Percentiles rank a stretch among this genome's conserved stretches.
These are phyloP conservation scores for Harpalus rubripes DNA, from an alignment of 2,888 invertebrate genomes.

Conservation along the genomic window DNA sequence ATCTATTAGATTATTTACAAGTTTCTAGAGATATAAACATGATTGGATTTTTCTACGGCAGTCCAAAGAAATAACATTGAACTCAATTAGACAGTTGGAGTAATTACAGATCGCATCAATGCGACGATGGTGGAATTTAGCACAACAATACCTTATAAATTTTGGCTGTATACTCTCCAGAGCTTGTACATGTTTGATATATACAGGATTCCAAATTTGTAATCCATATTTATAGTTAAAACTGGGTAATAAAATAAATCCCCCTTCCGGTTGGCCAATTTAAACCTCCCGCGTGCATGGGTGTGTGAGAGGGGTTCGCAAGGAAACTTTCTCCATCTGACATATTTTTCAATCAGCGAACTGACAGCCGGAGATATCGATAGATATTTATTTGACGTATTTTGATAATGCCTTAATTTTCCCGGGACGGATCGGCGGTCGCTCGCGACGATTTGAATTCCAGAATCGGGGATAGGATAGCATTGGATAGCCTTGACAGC, in stretches of 20 bases:
- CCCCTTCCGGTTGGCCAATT: background rate
- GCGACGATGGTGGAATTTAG: too few species aligned
- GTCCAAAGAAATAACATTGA: too few species aligned
- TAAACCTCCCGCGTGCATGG: background rate
- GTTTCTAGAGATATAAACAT: too few species aligned
- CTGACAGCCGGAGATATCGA: constrained; percentile 61
- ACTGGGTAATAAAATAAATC: background rate
- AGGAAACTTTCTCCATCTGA: constrained; percentile 47
- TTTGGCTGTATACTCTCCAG: too few species aligned
- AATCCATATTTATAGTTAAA: too few species aligned
- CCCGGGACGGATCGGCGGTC: constrained; percentile 23
- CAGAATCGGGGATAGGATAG: background rate
- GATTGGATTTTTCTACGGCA: too few species aligned
- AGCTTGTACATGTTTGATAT: too few species aligned
- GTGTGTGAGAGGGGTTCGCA: background rate
- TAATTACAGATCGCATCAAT: too few species aligned
- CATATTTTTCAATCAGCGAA: constrained; percentile 62
- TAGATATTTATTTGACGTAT: constrained; percentile 64
- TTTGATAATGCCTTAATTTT: constrained; percentile 64
- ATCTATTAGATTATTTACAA: too few species aligned
- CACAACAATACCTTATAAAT: too few species aligned
- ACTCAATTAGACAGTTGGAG: too few species aligned
- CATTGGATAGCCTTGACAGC: constrained; percentile 22
- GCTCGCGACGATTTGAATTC: constrained; percentile 29
- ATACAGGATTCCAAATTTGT: too few species aligned